Percentiles rank a stretch among this genome's conserved stretches.
Evolutionary conservation across 2,888 invertebrate genomes (phyloP).

Genomic region (Ophion obscuratus): DNA sequence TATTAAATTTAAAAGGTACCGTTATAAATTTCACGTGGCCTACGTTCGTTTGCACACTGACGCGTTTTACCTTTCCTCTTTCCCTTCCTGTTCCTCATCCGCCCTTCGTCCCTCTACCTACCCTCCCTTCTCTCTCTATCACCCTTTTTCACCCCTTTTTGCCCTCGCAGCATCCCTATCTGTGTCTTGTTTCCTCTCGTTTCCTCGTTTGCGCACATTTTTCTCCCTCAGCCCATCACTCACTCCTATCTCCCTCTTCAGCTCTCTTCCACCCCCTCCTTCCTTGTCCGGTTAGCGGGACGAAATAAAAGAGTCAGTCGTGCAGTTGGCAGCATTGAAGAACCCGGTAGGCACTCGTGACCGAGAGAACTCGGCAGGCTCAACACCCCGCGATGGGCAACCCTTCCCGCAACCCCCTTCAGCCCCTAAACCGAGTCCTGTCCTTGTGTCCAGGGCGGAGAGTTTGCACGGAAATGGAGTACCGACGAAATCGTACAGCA

Average conservation of each 20-base stretch:
- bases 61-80: conserved; percentile 6
- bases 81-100: conserved; percentile 3
- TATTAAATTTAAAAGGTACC: conserved; percentile 72
- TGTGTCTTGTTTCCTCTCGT: not conserved
- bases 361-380: not conserved
- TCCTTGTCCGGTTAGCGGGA: not conserved
- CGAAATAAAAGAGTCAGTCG: conserved; percentile 42
- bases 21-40: conserved; percentile 70
- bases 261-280: not conserved
- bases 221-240: not conserved
- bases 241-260: not conserved
- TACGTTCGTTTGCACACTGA: conserved; percentile 37
- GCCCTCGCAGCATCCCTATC: not conserved
- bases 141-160: not conserved
- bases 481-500: conserved; percentile 23
- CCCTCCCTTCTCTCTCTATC: not conserved
- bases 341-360: conserved; percentile 37
- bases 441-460: conserved; percentile 42
- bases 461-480: conserved; percentile 25
- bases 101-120: conserved; percentile 2
- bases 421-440: conserved; percentile 11
- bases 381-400: not conserved
- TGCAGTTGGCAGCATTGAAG: conserved; percentile 50
- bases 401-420: not conserved
- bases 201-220: not conserved